Base-by-base conservation (phyloP, 2,113 vertebrate species). In the Ageneiosus marmoratus region DNA sequence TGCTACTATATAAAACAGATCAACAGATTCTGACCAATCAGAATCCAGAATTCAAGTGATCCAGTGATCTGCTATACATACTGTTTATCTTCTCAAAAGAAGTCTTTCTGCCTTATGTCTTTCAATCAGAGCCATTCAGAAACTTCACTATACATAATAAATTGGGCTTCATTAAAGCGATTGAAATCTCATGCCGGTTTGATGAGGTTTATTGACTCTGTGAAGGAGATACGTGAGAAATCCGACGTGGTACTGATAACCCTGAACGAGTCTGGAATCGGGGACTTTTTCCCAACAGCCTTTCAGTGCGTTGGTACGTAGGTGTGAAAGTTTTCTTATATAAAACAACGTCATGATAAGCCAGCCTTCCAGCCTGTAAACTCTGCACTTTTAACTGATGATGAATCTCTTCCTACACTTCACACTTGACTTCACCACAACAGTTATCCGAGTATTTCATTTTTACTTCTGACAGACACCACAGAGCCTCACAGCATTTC, bases 131-230 rank as follows among this genome's bases (percentile, higher is more conserved):
- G n/a, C 27, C 46, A 18, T 74, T 51, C 27, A 29, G 15, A 74
- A 27, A 51, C 27, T 51, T 74, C 48, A 51, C 46, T 11, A 20
- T 51, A 10, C 48, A 82, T 85, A 88, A 80, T 79, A 85, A 89
- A 90, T 87, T 72, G 83, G 55, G 70, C 75, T 86, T 86, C 86
- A 82, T 77, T 90, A 88, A 89, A 83, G 82, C 73, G 0, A 77
- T 82, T 55, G 75, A 16, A 70, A 78, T 63, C 77, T 65, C 8
- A 46, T 79, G 81, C 74, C 34, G 74, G 34, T 44, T 65, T 63
- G 69, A 70, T 37, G 58, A 37, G 46, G 50, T 34, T 79, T 80
- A 81, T 80, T 83, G 74, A 51, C 37, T 80, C 32, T 73, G 76
- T 78, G 18, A 27, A 55, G 7, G 18, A 81, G 4, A 37, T 56